Evolutionary conservation across 1,140 invertebrate species (phyloP).

Genomic region (Bemisia tabaci): DNA sequence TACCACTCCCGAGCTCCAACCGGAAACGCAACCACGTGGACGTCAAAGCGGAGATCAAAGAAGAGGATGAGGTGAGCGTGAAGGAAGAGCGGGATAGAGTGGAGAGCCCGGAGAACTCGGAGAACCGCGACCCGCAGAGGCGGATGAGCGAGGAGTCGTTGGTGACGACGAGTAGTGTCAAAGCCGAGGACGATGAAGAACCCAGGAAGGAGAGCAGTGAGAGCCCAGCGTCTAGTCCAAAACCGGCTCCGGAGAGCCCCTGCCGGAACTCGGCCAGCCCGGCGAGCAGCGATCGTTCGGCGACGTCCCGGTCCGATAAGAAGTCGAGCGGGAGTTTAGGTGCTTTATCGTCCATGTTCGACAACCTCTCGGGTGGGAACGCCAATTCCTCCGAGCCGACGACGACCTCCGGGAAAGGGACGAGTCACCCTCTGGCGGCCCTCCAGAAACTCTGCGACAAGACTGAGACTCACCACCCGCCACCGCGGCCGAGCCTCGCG

Average conservation of each 20-base stretch:
- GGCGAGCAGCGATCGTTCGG: slow-evolving; percentile 54
- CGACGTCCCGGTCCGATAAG: slow-evolving; percentile 48
- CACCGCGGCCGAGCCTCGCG: slow-evolving; percentile 11
- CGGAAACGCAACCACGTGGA: slow-evolving; percentile 4
- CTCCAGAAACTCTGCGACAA: slow-evolving; percentile 90
- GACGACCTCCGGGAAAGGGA: slow-evolving; percentile 43
- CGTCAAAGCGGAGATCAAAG: slow-evolving; percentile 34
- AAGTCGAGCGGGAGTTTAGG: slow-evolving; percentile 57
- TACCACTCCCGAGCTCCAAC: slow-evolving; percentile 9
- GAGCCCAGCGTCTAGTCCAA: not conserved
- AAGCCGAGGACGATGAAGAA: slow-evolving; percentile 35
- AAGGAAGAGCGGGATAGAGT: slow-evolving; percentile 31
- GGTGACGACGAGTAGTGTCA: slow-evolving; percentile 21
- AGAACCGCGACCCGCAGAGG: slow-evolving; percentile 39
- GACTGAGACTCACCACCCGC: slow-evolving; percentile 54
- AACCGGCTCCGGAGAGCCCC: not conserved
- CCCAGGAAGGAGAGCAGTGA: slow-evolving; percentile 19
- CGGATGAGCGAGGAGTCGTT: slow-evolving; percentile 32
- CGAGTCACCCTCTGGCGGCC: slow-evolving; percentile 77
- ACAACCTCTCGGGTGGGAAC: slow-evolving; percentile 51
- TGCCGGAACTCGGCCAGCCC: slow-evolving; percentile 46
- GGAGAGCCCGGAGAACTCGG: slow-evolving; percentile 29
- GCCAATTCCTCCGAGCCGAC: slow-evolving; percentile 31
- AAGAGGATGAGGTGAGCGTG: slow-evolving; percentile 32
- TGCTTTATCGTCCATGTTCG: slow-evolving; percentile 78